phyloP scores from a whole-genome alignment of 1,140 invertebrate genomes.

The Leptopilina boulardi region DNA sequence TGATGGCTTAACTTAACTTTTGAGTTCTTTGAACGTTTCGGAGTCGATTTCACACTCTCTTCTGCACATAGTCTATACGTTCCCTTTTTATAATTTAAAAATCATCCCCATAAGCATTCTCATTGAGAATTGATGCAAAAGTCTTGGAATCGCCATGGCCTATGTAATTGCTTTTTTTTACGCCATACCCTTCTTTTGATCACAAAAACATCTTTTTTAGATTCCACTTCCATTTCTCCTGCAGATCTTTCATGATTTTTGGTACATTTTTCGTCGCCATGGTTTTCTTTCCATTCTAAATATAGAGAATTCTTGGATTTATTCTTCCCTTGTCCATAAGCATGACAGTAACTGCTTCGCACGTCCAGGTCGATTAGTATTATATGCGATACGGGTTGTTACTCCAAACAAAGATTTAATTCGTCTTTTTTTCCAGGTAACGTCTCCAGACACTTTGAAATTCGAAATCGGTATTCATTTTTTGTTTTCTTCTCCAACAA shows the following conservation, averaged over 20 bases:
- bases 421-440: conserved; percentile 40
- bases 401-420: conserved; percentile 51
- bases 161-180: not conserved
- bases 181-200: conserved; percentile 45
- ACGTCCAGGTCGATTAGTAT: conserved; percentile 11
- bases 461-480: conserved; percentile 22
- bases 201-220: conserved; percentile 45
- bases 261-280: conserved; percentile 37
- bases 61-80: too few relatives aligned
- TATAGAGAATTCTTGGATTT: conserved; percentile 38
- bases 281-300: conserved; percentile 41
- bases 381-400: conserved; percentile 35
- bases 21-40: not conserved
- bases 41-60: too few relatives aligned
- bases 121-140: not conserved
- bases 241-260: conserved; percentile 41
- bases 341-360: conserved; percentile 44
- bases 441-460: conserved; percentile 42
- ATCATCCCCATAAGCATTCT: too few relatives aligned
- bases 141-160: conserved; percentile 39
- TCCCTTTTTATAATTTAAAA: too few relatives aligned
- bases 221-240: conserved; percentile 45
- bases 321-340: conserved; percentile 49
- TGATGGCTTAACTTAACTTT: conserved; percentile 38
- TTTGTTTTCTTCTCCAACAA: conserved; percentile 44